These are phyloP conservation scores for Hippopotamyrus pictus DNA, from an alignment of 2,797 vertebrate genomes.

Conservation along the genomic window DNA sequence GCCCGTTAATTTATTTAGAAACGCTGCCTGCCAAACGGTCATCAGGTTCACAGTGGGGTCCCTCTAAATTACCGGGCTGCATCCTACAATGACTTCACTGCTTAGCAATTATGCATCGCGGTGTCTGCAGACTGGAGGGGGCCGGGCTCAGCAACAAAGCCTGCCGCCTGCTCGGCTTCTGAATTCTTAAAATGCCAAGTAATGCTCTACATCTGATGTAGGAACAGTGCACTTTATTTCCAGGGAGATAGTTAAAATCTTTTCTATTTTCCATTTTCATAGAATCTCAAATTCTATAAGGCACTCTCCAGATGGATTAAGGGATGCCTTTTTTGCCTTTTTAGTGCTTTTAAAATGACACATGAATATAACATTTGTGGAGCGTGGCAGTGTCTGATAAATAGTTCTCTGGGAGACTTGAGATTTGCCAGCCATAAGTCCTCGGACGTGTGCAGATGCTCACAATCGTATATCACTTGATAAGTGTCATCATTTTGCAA, in stretches of 20 bases:
- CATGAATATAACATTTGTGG: not conserved
- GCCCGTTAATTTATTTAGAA: slow-evolving; percentile 53
- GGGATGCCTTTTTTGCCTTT: not conserved
- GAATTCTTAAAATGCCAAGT: slow-evolving; percentile 1
- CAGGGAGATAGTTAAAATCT: not conserved
- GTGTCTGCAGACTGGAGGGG: slow-evolving; percentile 45
- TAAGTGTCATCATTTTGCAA: not conserved
- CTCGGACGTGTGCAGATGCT: not conserved
- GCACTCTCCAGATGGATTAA: not conserved
- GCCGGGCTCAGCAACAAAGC: slow-evolving; percentile 10
- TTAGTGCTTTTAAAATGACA: not conserved
- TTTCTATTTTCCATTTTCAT: not conserved
- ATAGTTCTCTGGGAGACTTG: not conserved
- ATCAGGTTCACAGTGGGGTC: slow-evolving; percentile 61
- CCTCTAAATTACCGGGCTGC: slow-evolving; percentile 50
- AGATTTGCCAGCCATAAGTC: not conserved
- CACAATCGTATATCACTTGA: not conserved
- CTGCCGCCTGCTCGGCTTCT: not conserved
- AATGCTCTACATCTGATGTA: not conserved
- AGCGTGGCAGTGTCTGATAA: not conserved
- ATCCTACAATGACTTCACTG: slow-evolving; percentile 51
- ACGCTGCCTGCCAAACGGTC: slow-evolving; percentile 52
- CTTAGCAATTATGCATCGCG: slow-evolving; percentile 46
- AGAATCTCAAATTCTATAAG: not conserved
- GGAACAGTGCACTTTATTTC: not conserved